phyloP scores from a whole-genome alignment of 1,140 invertebrate genomes.

The Wasmannia auropunctata region DNA sequence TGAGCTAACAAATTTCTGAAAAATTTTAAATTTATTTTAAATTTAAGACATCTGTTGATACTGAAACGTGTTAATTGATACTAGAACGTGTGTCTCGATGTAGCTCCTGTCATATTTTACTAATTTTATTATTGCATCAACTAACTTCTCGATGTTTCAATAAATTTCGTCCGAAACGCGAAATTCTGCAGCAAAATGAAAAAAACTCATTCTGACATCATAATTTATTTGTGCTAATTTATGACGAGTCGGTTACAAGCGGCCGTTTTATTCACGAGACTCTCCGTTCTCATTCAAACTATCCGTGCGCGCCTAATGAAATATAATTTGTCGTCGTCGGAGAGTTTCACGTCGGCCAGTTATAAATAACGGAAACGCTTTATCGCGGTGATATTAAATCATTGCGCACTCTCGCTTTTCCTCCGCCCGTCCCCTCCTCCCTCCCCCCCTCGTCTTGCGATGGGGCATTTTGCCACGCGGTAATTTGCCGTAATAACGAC shows the following conservation, averaged over 20 bases:
- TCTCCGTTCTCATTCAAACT: slow-evolving; percentile 46
- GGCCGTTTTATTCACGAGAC: slow-evolving; percentile 40
- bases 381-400: slow-evolving; percentile 61
- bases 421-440: too few relatives aligned
- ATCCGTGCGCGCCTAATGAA: slow-evolving; percentile 51
- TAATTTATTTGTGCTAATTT: slow-evolving; percentile 47
- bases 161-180: not conserved
- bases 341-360: slow-evolving; percentile 34
- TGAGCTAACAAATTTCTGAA: not conserved
- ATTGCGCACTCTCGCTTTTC: not conserved
- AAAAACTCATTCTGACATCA: slow-evolving; percentile 14
- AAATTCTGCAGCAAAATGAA: slow-evolving; percentile 1
- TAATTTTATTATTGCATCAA: not conserved
- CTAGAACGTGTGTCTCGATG: not conserved
- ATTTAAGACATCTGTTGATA: not conserved
- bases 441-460: not conserved
- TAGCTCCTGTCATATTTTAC: not conserved
- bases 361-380: slow-evolving; percentile 67
- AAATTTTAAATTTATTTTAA: not conserved
- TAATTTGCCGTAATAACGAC: slow-evolving; percentile 55
- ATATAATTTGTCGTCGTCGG: slow-evolving; percentile 61
- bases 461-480: slow-evolving; percentile 29
- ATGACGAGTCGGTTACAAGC: slow-evolving; percentile 19
- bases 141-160: not conserved
- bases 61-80: not conserved